A percentile compares a stretch with the other conserved stretches of the same genome.
Conservation (phyloP, 2,888 invertebrate genomes). For the Eristalinus sepulchralis region DNA sequence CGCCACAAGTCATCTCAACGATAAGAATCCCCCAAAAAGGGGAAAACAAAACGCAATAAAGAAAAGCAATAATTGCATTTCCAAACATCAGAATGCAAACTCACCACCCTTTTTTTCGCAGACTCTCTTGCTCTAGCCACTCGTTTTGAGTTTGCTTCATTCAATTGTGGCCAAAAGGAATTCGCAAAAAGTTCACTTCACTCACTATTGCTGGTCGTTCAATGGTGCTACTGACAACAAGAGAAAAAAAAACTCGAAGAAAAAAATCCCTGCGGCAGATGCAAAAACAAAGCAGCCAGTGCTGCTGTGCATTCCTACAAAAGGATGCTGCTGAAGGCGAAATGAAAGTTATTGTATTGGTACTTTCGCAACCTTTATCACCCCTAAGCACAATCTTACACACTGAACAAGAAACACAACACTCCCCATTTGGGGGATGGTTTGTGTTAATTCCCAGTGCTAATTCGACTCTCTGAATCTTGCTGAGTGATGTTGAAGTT, state of each 20-base stretch:
- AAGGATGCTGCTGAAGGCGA: slow-evolving; percentile 41
- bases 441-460: slow-evolving; percentile 47
- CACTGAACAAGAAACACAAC: slow-evolving; percentile 21
- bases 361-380: slow-evolving; percentile 64
- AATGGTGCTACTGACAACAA: slow-evolving; percentile 32
- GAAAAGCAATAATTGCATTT: slow-evolving; percentile 53
- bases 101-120: slow-evolving; percentile 43
- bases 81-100: slow-evolving; percentile 56
- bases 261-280: slow-evolving; percentile 60
- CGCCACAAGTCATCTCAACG: not conserved
- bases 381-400: slow-evolving; percentile 51
- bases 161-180: slow-evolving; percentile 63
- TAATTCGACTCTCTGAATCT: slow-evolving; percentile 45
- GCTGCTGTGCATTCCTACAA: slow-evolving; percentile 47
- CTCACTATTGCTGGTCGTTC: slow-evolving; percentile 28
- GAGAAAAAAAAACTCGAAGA: slow-evolving; percentile 44
- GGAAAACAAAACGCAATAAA: slow-evolving; percentile 14
- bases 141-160: slow-evolving; percentile 54
- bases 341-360: slow-evolving; percentile 66
- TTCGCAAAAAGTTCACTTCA: slow-evolving; percentile 62
- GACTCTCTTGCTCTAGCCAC: slow-evolving; percentile 26
- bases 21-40: not conserved
- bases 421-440: slow-evolving; percentile 14
- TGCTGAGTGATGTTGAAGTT: slow-evolving; percentile 37
- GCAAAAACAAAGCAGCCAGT: slow-evolving; percentile 14